These are phyloP conservation scores for Cactoblastis cactorum DNA, from an alignment of 2,888 invertebrate genomes.

Conservation along the genomic window DNA sequence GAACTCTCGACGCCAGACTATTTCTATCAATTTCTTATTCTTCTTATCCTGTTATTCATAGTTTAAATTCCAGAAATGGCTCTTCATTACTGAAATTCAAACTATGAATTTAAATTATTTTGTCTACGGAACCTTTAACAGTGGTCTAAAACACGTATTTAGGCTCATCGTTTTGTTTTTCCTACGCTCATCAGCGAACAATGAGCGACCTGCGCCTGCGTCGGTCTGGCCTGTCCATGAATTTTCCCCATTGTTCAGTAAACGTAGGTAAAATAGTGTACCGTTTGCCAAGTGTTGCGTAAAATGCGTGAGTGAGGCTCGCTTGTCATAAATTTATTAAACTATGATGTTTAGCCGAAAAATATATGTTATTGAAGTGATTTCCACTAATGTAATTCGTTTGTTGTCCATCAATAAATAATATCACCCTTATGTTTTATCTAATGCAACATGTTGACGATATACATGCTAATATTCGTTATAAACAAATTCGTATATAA, in stretches of 20 bases:
- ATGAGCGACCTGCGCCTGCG: slow-evolving; percentile 55
- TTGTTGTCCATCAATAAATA: too few species aligned
- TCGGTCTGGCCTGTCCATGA: slow-evolving; percentile 40
- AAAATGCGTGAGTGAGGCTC: background rate
- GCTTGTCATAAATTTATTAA: background rate
- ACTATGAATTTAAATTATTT: too few species aligned
- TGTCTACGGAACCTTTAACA: background rate
- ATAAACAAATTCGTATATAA: too few species aligned
- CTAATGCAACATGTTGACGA: too few species aligned
- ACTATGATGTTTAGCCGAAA: background rate
- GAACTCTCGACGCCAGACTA: too few species aligned
- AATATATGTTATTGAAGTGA: background rate
- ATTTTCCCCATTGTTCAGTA: slow-evolving; percentile 22
- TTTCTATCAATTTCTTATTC: too few species aligned
- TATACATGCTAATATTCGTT: too few species aligned
- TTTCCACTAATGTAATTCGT: too few species aligned
- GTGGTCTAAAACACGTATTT: background rate
- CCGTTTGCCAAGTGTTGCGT: background rate
- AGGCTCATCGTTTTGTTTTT: slow-evolving; percentile 35
- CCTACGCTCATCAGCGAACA: slow-evolving; percentile 48
- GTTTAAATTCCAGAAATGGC: too few species aligned
- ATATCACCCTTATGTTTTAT: too few species aligned
- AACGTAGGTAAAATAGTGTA: slow-evolving; percentile 5
- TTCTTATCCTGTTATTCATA: too few species aligned
- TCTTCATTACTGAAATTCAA: too few species aligned